Evolutionary conservation across 2,797 vertebrate species (phyloP).

Genomic region (Rhinichthys osculus): DNA sequence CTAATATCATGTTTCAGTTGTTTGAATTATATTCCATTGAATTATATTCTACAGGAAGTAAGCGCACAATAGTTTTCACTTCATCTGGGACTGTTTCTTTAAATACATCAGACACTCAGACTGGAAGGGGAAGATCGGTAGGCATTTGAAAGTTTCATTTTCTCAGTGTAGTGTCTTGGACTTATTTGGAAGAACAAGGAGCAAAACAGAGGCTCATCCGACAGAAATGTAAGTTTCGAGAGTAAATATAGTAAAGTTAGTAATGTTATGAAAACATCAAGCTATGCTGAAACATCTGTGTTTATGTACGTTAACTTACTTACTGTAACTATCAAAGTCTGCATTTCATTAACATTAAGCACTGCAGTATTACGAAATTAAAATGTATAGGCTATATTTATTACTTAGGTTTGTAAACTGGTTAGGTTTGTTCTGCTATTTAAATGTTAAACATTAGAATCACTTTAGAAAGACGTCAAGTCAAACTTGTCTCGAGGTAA

Average conservation of each 20-base stretch:
- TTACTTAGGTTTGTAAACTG: neutral
- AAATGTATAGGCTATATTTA: neutral
- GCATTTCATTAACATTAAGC: neutral
- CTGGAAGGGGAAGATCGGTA: neutral
- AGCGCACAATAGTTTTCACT: neutral
- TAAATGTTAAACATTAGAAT: neutral
- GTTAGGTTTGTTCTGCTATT: neutral
- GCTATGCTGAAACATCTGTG: neutral
- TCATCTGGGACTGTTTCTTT: slow-evolving; percentile 17
- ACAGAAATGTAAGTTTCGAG: slow-evolving; percentile 28
- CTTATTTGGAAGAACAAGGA: neutral
- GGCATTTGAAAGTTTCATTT: slow-evolving; percentile 22
- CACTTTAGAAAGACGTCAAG: neutral
- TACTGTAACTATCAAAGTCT: neutral
- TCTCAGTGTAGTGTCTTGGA: neutral
- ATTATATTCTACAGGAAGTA: slow-evolving; percentile 9
- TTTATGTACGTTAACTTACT: neutral
- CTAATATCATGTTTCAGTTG: neutral
- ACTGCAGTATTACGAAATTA: neutral
- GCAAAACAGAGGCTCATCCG: neutral
- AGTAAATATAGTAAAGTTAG: neutral
- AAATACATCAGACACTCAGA: neutral
- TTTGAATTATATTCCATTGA: neutral
- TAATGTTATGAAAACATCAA: slow-evolving; percentile 15
- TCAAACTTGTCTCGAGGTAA: neutral